Evolutionary conservation across 2,797 vertebrate species (phyloP), one percentile per base, ranked within the genome.

Genomic region (Sternarchorhynchus goeldii): DNA sequence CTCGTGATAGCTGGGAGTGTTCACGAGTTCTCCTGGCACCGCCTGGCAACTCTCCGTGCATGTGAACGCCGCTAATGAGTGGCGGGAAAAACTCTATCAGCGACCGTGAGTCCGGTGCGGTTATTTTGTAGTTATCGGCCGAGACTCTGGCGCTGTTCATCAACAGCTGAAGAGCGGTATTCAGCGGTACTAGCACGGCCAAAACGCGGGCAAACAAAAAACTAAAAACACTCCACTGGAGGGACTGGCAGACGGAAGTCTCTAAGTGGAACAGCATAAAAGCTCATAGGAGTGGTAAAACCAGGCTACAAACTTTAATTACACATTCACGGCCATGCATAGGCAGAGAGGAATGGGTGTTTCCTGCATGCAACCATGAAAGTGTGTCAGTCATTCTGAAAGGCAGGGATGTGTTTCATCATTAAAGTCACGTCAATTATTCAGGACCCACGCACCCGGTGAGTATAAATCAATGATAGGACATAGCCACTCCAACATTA

Each of bases 361-460:
- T 68, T 20, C 31, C 68, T 45, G 55, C 20, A 21, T 69, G 29
- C 25, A 66, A 67, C 53, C 55, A 18, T 70, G 78, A 64, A 80
- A 71, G 62, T 66, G 20, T 50, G 58, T 70, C 66, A 60, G 57
- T 57, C 0, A 8, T 60, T 60, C 18, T 73, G 20, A 59, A 74
- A 69, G 31, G 16, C 39, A 66, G 31, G 39, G 39, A 10, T 56
- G 55, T 62, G 53, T 79, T 68, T 62, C 64, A 79, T 59, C 20
- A 25, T 69, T 63, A 70, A 70, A 75, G 73, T 60, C 73, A 68
- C 70, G 59, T 76, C 78, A 80, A 50, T 80, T 70, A 71, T 71
- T 76, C 34, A 75, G 18, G 58, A 69, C 75, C 45, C 66, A 64
- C 65, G 4, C 65, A 57, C 78, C 32, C 25, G 18, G 34, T 45